Evolutionary conservation across 2,113 vertebrate species (phyloP).

Genomic region (Anhinga rufa): DNA sequence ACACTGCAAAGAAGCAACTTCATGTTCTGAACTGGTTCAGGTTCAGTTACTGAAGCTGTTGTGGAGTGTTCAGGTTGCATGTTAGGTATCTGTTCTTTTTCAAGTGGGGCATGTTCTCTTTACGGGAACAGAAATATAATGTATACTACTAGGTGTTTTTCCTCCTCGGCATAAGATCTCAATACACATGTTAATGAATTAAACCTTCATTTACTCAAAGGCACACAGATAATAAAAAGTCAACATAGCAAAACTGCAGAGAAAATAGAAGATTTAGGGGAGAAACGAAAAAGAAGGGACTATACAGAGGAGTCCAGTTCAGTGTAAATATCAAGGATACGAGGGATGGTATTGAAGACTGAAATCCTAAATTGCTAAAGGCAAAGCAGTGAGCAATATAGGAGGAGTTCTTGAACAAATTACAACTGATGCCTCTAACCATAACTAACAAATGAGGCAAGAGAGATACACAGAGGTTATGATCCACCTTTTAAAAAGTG

Average conservation of each 20-base stretch:
- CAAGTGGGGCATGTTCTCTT: not conserved
- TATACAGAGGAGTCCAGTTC: not conserved
- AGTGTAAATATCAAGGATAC: not conserved
- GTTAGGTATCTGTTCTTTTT: not conserved
- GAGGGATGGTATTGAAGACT: not conserved
- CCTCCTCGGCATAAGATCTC: not conserved
- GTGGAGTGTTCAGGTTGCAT: not conserved
- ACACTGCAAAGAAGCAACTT: not conserved
- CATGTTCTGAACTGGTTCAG: not conserved
- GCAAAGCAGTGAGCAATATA: not conserved
- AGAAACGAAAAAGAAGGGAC: not conserved
- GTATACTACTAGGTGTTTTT: not conserved
- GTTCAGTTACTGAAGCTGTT: not conserved
- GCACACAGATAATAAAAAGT: not conserved
- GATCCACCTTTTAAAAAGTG: not conserved
- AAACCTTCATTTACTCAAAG: not conserved
- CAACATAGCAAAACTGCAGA: not conserved
- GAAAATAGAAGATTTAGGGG: not conserved
- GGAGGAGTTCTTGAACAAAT: not conserved
- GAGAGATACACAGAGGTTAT: not conserved
- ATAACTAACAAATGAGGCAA: not conserved
- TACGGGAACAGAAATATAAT: not conserved
- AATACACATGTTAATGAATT: not conserved
- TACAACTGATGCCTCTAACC: not conserved
- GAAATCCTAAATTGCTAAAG: not conserved